These are phyloP conservation scores for Eupithecia subfuscata DNA, from an alignment of 2,888 invertebrate species.

Conservation along the genomic window DNA sequence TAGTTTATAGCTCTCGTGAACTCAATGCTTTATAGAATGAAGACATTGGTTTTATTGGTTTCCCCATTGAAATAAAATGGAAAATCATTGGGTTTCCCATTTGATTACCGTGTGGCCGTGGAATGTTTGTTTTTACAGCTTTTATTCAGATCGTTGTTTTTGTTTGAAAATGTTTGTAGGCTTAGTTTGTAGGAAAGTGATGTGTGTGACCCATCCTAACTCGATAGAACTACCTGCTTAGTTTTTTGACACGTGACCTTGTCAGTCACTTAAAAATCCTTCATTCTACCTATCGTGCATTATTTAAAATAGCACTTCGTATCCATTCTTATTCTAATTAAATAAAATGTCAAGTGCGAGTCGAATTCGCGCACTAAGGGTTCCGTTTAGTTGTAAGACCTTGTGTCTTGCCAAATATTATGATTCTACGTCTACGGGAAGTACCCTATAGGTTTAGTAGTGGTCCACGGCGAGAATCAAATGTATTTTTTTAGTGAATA, in stretches of 20 bases:
- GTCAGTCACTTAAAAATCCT: neutral
- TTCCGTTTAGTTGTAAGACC: too few relatives aligned
- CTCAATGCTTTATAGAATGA: slow-evolving; percentile 20
- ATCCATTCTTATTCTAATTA: neutral
- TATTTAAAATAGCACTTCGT: too few relatives aligned
- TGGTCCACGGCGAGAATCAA: too few relatives aligned
- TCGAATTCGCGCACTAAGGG: too few relatives aligned
- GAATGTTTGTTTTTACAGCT: slow-evolving; percentile 5
- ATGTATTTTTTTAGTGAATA: too few relatives aligned
- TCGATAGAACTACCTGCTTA: neutral
- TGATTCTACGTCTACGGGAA: too few relatives aligned
- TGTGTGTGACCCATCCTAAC: neutral
- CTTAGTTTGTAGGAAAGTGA: neutral
- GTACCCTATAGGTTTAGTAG: too few relatives aligned
- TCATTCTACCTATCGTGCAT: too few relatives aligned
- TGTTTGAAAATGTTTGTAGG: neutral
- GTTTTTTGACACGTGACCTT: neutral
- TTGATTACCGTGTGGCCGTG: slow-evolving; percentile 6
- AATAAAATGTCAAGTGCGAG: too few relatives aligned
- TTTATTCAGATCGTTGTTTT: neutral
- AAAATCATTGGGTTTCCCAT: slow-evolving; percentile 10
- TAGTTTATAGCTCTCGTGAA: slow-evolving; percentile 19
- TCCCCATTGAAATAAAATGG: neutral
- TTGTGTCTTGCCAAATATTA: too few relatives aligned
- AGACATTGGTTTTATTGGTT: slow-evolving; percentile 25